These are phyloP conservation scores for Thaleichthys pacificus DNA, from an alignment of 2,797 vertebrate genomes.

Conservation along the genomic window DNA sequence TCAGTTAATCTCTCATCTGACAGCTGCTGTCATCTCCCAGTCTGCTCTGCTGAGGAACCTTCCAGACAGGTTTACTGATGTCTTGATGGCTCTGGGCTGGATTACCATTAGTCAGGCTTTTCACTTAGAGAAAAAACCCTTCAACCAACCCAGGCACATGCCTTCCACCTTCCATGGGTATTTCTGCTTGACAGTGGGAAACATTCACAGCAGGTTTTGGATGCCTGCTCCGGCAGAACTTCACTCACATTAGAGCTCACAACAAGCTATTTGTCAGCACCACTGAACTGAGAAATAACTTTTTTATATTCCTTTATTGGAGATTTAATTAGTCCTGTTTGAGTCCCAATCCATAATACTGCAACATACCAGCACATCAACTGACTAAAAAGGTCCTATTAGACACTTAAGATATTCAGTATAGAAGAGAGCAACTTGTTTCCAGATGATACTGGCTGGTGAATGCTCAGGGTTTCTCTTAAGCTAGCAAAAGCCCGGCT, in stretches of 20 bases:
- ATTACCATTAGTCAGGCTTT: constrained; percentile 31
- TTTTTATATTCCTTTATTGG: too few relatives aligned
- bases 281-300: too few relatives aligned
- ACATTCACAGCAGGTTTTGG: neutral
- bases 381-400: neutral
- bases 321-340: neutral
- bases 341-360: neutral
- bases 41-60: constrained; percentile 37
- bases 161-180: neutral
- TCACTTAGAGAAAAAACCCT: constrained; percentile 20
- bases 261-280: too few relatives aligned
- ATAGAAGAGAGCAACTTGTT: constrained; percentile 1
- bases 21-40: constrained; percentile 55
- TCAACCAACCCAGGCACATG: neutral
- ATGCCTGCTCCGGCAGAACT: neutral
- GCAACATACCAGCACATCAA: too few relatives aligned
- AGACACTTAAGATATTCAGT: too few relatives aligned
- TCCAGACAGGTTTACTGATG: constrained; percentile 26
- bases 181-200: neutral
- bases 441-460: constrained; percentile 15
- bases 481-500: constrained; percentile 35
- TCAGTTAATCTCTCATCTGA: constrained; percentile 57
- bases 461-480: constrained; percentile 21
- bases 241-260: neutral
- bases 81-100: constrained; percentile 12